A percentile compares a stretch with the other conserved stretches of the same genome.
These are phyloP conservation scores for Pristionchus maxplancki DNA, from an alignment of 2,888 invertebrate genomes.

Conservation along the genomic window DNA sequence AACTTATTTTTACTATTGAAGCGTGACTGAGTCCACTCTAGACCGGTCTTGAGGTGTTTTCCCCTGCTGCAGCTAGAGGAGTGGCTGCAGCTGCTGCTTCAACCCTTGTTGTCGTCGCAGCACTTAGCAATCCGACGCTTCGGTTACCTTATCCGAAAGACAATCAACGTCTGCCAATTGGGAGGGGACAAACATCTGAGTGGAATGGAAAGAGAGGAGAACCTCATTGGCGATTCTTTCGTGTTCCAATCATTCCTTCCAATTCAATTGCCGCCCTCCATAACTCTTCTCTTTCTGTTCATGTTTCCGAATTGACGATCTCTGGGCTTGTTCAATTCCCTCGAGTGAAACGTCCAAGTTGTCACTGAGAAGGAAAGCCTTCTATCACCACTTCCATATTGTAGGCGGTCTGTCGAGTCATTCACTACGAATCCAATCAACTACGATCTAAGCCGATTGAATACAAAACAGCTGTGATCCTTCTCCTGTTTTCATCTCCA, in stretches of 20 bases:
- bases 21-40: background rate
- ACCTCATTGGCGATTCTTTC: background rate
- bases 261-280: constrained; percentile 14
- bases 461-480: background rate
- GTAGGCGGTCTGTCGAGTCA: background rate
- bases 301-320: constrained; percentile 1
- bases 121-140: constrained; percentile 9
- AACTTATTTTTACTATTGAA: background rate
- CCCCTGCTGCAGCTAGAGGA: background rate
- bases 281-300: constrained; percentile 3
- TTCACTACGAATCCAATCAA: background rate
- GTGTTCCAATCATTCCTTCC: background rate
- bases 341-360: background rate
- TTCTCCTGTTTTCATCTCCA: background rate
- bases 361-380: background rate
- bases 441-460: background rate
- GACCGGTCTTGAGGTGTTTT: background rate
- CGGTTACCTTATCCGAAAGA: constrained; percentile 20
- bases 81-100: background rate
- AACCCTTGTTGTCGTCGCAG: background rate
- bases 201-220: background rate
- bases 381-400: background rate
- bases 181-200: constrained; percentile 18
- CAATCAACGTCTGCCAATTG: background rate
- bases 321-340: background rate